Base-by-base conservation (phyloP, 2,113 vertebrate genomes). In the Stigmatopora argus region DNA sequence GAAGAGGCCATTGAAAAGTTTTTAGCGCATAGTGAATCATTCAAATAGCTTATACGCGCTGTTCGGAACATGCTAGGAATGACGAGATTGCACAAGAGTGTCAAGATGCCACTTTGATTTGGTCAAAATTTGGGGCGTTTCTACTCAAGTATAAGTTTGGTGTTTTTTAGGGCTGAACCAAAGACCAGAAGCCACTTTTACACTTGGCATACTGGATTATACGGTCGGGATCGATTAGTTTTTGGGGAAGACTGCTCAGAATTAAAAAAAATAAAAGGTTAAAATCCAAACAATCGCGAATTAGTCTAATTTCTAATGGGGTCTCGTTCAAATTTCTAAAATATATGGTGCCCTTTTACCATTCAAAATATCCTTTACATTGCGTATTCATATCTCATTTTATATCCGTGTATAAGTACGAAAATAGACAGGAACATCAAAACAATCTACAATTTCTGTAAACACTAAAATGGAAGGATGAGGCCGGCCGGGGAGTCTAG, bases 391-490 rank as follows among this genome's bases (percentile, higher is more conserved):
- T 81, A 76, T 68, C 21, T 45, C 45, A 38, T 61, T 45, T 61
- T 14, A 6, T 79, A 80, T 71, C 82, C 62, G 78, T 63, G 76
- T 75, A 21, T 58, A 73, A 63, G 70, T 85, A 87, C 64, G 78
- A 87, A 87, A 89, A 85, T 86, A 78, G 60, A 78, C 68, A 75
- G 63, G 31, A 9, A 66, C 41, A 70, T 57, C 55, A 18, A 74
- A 70, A 14, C 26, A 70, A 73, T 81, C 15, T 70, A 74, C 68
- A 77, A 66, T 69, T 55, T 55, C 10, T 3, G 23, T 13, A 2
- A 74, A 77, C 26, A 55, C 51, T 71, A 49, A 62, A 47, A 70
- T 70, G 67, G 69, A 59, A 71, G 70, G 49, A 19, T 8, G 31
- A 61, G 58, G 19, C 2, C 26, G 58, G 19, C 2, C 26, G 23